These are phyloP conservation scores for Stenurella melanura DNA, from an alignment of 2,888 invertebrate genomes.

Conservation along the genomic window DNA sequence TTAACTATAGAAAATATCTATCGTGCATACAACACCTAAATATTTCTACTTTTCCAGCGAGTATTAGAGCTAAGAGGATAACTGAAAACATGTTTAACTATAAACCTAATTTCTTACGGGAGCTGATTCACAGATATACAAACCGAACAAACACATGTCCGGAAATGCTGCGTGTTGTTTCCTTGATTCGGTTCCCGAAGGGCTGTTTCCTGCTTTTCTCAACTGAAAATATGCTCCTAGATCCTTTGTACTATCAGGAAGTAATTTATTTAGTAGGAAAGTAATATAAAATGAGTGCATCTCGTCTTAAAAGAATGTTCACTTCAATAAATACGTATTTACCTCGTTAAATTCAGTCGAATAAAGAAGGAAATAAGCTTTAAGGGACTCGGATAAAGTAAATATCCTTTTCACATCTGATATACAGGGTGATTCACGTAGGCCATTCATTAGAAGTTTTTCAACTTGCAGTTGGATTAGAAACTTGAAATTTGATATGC, in stretches of 20 bases:
- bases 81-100: background rate
- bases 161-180: conserved; percentile 12
- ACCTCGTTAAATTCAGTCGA: background rate
- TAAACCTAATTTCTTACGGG: background rate
- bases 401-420: too few species aligned
- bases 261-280: conserved; percentile 11
- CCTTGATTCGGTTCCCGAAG: conserved; percentile 8
- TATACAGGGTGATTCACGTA: too few species aligned
- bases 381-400: too few species aligned
- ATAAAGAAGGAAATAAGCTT: background rate
- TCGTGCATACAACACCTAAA: background rate
- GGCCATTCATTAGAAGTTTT: too few species aligned
- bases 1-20: too few species aligned
- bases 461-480: too few species aligned
- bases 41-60: background rate
- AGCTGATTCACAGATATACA: background rate
- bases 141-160: conserved; percentile 17
- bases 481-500: too few species aligned
- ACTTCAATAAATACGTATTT: conserved; percentile 2
- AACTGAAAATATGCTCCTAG: conserved; percentile 17
- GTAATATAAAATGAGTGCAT: background rate
- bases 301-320: background rate
- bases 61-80: background rate
- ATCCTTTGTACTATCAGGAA: conserved; percentile 5
- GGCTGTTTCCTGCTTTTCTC: background rate